phyloP scores from a whole-genome alignment of 2,888 invertebrate species.

The Sinhomidia bicolor region DNA sequence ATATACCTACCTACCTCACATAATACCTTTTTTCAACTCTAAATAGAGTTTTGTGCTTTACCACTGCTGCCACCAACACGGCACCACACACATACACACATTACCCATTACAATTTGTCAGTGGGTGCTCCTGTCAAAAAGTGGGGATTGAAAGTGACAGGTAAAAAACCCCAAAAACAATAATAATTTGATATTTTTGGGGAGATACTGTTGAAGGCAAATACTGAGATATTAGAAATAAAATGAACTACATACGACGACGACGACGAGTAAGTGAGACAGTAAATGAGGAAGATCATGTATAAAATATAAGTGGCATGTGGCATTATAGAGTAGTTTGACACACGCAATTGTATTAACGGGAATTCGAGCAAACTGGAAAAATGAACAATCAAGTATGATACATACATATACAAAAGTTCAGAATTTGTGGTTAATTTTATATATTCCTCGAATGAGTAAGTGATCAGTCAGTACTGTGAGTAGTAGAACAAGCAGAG shows the following conservation, averaged over 20 bases:
- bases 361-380: too few relatives aligned
- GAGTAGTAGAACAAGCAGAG: too few relatives aligned
- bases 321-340: too few relatives aligned
- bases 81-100: slow-evolving; percentile 42
- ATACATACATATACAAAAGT: too few relatives aligned
- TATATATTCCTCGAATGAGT: too few relatives aligned
- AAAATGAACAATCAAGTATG: too few relatives aligned
- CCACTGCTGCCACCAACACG: slow-evolving; percentile 55
- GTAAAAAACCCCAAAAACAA: slow-evolving; percentile 69
- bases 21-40: background rate
- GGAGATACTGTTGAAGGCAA: slow-evolving; percentile 13
- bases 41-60: slow-evolving; percentile 29
- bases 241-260: background rate
- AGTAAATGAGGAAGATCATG: background rate
- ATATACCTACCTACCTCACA: background rate
- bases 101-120: slow-evolving; percentile 67
- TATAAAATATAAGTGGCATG: too few relatives aligned
- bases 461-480: too few relatives aligned
- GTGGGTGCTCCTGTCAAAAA: slow-evolving; percentile 72
- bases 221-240: background rate
- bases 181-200: slow-evolving; percentile 53
- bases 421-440: too few relatives aligned
- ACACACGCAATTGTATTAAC: too few relatives aligned
- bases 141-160: slow-evolving; percentile 69
- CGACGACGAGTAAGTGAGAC: too few relatives aligned